Conservation (phyloP, 92 coral and sea anemone species). For the Actinostola sp. region DNA sequence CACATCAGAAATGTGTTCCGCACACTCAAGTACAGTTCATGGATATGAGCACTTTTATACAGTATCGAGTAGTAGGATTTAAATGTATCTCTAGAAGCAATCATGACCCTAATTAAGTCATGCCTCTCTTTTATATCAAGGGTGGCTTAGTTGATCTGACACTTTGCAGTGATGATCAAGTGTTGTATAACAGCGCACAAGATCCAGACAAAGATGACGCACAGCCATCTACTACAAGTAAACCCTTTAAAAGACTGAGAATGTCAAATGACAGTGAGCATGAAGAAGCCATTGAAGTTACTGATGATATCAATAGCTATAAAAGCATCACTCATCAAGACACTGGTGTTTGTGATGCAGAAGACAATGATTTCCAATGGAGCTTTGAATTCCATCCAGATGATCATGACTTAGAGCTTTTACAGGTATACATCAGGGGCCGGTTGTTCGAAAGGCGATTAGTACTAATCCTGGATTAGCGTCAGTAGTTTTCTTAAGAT, state of each 20-base stretch:
- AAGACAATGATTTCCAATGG: neutral
- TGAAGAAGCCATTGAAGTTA: neutral
- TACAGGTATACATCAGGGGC: too few species aligned
- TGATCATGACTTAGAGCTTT: neutral
- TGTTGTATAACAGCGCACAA: slow-evolving; percentile 6
- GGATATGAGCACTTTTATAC: too few species aligned
- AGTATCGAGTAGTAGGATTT: too few species aligned
- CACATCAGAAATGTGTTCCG: too few species aligned
- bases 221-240: neutral
- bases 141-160: slow-evolving; percentile 24
- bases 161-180: neutral
- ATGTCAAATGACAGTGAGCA: neutral
- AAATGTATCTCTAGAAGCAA: too few species aligned
- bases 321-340: neutral
- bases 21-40: too few species aligned
- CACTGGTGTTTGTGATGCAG: neutral
- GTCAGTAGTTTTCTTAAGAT: too few species aligned
- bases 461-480: neutral
- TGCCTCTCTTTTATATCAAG: too few species aligned
- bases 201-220: slow-evolving; percentile 4
- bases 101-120: neutral
- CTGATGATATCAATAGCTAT: neutral
- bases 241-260: neutral
- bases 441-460: too few species aligned
- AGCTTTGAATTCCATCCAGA: neutral